phyloP scores from a whole-genome alignment of 2,113 vertebrate species.

The Esox niger region DNA sequence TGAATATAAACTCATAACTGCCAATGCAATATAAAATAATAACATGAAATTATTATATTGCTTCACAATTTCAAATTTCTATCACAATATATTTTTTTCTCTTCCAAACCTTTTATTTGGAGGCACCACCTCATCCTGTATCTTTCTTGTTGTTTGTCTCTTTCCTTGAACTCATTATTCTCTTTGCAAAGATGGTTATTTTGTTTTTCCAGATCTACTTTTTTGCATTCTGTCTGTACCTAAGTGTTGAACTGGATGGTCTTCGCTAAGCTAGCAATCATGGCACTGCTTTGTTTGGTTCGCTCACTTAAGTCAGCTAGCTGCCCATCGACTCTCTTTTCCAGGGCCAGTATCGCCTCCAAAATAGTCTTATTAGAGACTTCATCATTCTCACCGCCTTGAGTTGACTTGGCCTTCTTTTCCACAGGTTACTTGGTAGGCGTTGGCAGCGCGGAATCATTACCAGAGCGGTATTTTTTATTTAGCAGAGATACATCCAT shows the following conservation, averaged over 20 bases:
- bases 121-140: conserved; percentile 11
- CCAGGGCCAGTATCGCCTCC: neutral
- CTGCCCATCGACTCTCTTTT: neutral
- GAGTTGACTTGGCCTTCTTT: neutral
- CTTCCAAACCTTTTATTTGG: neutral
- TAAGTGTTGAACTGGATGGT: conserved; percentile 6
- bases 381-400: neutral
- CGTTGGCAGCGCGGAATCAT: neutral
- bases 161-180: neutral
- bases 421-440: neutral
- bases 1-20: no score
- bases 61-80: no score
- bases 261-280: conserved; percentile 6
- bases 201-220: conserved; percentile 1
- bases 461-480: neutral
- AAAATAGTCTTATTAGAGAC: neutral
- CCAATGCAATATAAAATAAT: no score
- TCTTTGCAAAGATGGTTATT: neutral
- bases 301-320: neutral
- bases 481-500: neutral
- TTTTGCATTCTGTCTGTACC: neutral
- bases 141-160: conserved; percentile 4
- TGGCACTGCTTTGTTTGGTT: neutral
- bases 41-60: no score
- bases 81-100: conserved; percentile 9